phyloP scores from a whole-genome alignment of 1,140 invertebrate genomes.

The Coboldia fuscipes region DNA sequence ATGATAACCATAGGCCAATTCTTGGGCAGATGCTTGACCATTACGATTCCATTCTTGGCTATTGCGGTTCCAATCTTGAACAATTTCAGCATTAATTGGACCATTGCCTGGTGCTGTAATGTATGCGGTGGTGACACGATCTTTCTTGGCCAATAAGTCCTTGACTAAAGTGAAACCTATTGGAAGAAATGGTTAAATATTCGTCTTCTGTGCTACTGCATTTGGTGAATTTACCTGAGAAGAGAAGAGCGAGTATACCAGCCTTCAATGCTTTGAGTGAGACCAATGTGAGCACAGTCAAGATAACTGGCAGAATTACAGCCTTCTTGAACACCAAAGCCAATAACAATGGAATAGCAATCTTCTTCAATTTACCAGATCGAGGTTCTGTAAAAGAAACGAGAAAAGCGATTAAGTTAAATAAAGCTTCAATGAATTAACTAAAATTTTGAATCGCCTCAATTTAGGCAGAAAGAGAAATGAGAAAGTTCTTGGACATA shows the following conservation, averaged over 20 bases:
- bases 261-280: slow-evolving; percentile 39
- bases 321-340: slow-evolving; percentile 36
- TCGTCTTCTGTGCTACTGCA: background rate
- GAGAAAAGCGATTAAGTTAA: too few relatives aligned
- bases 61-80: too few relatives aligned
- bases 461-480: background rate
- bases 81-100: slow-evolving; percentile 20
- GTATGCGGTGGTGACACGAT: slow-evolving; percentile 21
- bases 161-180: slow-evolving; percentile 20
- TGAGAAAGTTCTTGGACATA: background rate
- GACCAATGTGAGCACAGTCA: slow-evolving; percentile 33
- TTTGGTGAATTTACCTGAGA: slow-evolving; percentile 24
- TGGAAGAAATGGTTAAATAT: background rate
- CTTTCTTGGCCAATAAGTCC: slow-evolving; percentile 20
- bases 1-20: slow-evolving; percentile 20
- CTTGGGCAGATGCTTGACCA: slow-evolving; percentile 15
- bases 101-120: slow-evolving; percentile 20
- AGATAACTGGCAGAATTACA: slow-evolving; percentile 34
- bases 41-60: slow-evolving; percentile 21
- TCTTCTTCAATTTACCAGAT: slow-evolving; percentile 32
- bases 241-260: slow-evolving; percentile 33
- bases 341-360: slow-evolving; percentile 35
- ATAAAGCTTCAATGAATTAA: too few relatives aligned
- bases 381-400: slow-evolving; percentile 27
- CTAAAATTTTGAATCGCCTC: background rate